Conservation (phyloP, 2,113 vertebrate species). For the Amphiprion ocellaris region DNA sequence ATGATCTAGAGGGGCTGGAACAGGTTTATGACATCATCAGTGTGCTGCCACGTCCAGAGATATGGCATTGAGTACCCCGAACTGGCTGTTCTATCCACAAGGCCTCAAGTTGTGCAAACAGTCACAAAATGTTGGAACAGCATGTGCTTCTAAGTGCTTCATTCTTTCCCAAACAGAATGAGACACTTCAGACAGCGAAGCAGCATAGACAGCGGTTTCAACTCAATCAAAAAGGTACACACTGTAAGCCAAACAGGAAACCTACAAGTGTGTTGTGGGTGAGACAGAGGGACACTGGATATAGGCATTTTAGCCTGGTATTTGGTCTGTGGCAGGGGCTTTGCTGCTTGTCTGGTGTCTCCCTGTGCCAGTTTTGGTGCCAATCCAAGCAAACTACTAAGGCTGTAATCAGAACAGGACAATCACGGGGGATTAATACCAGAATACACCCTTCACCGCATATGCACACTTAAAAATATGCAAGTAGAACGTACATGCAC, state of each 20-base stretch:
- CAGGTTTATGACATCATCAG: conserved; percentile 85
- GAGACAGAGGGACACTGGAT: conserved; percentile 65
- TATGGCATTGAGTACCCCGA: conserved; percentile 50
- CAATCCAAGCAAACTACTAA: conserved; percentile 77
- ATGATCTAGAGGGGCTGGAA: conserved; percentile 75
- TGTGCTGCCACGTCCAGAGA: conserved; percentile 76
- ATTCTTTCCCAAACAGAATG: conserved; percentile 52
- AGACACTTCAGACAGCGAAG: conserved; percentile 32
- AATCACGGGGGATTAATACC: conserved; percentile 66
- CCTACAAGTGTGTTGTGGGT: conserved; percentile 65
- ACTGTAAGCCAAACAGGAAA: conserved; percentile 70
- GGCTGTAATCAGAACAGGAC: conserved; percentile 70
- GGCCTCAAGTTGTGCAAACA: conserved; percentile 67
- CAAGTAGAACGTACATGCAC: conserved; percentile 30
- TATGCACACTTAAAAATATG: conserved; percentile 51
- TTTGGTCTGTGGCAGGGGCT: conserved; percentile 71
- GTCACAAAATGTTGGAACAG: conserved; percentile 51
- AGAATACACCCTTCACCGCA: conserved; percentile 57
- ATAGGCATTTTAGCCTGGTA: conserved; percentile 61
- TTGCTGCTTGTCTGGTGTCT: conserved; percentile 62
- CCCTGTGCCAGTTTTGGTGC: conserved; percentile 60
- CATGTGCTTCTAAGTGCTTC: conserved; percentile 31
- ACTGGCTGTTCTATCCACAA: conserved; percentile 57
- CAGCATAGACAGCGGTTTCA: conserved; percentile 40
- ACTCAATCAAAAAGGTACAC: conserved; percentile 64